Evolutionary conservation across 1,140 invertebrate genomes (phyloP).

Genomic region (Philaenus spumarius): DNA sequence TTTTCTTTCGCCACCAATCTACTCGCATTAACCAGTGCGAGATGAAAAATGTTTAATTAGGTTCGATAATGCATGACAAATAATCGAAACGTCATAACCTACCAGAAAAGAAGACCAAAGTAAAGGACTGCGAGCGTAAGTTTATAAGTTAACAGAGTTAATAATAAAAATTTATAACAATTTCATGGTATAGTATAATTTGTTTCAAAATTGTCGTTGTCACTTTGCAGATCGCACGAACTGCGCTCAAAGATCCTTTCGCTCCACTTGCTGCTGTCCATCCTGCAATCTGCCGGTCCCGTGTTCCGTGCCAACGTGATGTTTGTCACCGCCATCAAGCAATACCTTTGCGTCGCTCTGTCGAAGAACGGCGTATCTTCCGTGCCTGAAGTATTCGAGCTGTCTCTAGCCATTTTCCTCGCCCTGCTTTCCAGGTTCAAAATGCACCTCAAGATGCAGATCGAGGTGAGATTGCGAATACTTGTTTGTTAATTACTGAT

Average conservation of each 20-base stretch:
- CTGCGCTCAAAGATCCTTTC: conserved; percentile 95
- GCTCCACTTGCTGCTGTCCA: conserved; percentile 88
- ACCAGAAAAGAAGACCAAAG: too few species aligned
- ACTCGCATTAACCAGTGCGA: too few species aligned
- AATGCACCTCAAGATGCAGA: conserved; percentile 96
- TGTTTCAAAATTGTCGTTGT: too few species aligned
- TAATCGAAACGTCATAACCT: too few species aligned
- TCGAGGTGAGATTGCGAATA: conserved; percentile 93
- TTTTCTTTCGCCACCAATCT: too few species aligned
- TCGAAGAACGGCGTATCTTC: conserved; percentile 98
- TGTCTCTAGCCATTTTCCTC: conserved; percentile 94
- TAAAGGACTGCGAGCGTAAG: too few species aligned
- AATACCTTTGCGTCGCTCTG: conserved; percentile 95
- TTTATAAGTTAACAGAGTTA: too few species aligned
- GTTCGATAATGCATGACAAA: too few species aligned
- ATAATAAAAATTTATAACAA: too few species aligned
- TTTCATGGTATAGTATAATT: too few species aligned
- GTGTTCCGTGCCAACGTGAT: conserved; percentile 95
- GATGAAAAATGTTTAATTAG: too few species aligned
- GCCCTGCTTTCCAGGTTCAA: conserved; percentile 95
- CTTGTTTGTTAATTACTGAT: too few species aligned
- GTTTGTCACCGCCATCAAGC: conserved; percentile 98
- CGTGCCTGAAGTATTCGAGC: conserved; percentile 94
- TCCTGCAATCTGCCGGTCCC: conserved; percentile 94
- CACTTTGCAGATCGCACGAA: conserved; percentile 72